phyloP scores from a whole-genome alignment of 2,888 invertebrate species.

The Drosophila pseudotalamancana region DNA sequence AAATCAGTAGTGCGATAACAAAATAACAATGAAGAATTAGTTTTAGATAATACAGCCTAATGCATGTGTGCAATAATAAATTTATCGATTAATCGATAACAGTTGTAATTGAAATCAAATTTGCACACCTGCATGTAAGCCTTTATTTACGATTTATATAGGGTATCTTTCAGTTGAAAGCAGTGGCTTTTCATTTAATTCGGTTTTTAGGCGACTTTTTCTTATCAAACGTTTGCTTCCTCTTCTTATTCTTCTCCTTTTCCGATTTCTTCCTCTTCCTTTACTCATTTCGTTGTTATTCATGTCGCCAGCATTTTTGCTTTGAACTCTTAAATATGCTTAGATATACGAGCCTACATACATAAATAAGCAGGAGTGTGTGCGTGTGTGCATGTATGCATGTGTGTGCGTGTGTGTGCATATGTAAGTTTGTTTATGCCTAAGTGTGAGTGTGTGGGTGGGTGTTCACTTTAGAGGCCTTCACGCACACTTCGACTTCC shows the following conservation, averaged over 20 bases:
- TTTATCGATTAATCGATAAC: not conserved
- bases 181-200: not conserved
- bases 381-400: not conserved
- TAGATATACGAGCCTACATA: conserved; percentile 26
- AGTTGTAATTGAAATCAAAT: no score
- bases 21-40: no score
- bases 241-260: not conserved
- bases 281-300: conserved; percentile 20
- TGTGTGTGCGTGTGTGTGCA: not conserved
- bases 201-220: conserved; percentile 38
- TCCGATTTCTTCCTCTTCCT: no score
- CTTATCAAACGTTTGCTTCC: conserved; percentile 31
- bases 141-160: not conserved
- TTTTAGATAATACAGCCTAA: no score
- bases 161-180: conserved; percentile 14
- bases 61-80: not conserved
- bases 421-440: not conserved
- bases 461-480: conserved; percentile 38
- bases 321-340: conserved; percentile 56
- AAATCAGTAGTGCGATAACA: not conserved
- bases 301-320: conserved; percentile 48
- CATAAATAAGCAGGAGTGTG: conserved; percentile 14
- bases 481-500: conserved; percentile 31
- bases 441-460: not conserved
- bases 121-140: no score